Base-by-base conservation (phyloP, 2,797 vertebrate genomes). In the Hippocampus kuda region DNA sequence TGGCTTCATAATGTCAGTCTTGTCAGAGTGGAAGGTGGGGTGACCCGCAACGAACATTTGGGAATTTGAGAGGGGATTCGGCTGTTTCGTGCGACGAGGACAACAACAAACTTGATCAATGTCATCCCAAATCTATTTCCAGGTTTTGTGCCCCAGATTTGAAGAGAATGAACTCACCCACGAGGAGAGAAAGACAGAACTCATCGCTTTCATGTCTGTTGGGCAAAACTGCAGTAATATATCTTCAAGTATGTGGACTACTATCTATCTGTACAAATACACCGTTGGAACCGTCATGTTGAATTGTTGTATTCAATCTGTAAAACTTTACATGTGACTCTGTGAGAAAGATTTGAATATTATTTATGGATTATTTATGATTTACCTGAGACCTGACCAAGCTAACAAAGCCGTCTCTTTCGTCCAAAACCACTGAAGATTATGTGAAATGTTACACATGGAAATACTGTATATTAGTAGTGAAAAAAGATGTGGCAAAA, bases 231-330 rank as follows among this genome's bases (percentile, higher is more conserved):
- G 83, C 79, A 81, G 85, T 86, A 82, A n/a, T 65, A 11, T 79
- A 81, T 81, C 81, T 84, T 83, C 46, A 79, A 84, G 68, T 85
- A 68, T 70, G 79, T 89, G 84, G 83, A 80, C 75, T 73, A 73
- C 83, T 72, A 77, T 69, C 88, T 92, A 92, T 93, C 93, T 97
- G 94, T 96, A 95, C 94, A 95, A 90, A 93, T 84, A 87, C 88
- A 80, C 75, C 80, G 78, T 79, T 82, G 80, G 62, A 79, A 82
- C 71, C 86, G 89, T 91, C 86, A 83, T 91, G 94, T 95, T 93
- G 91, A 91, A 91, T 91, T 90, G 91, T 92, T 94, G 91, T 94
- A 93, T 88, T 94, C 88, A 90, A 89, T 93, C 92, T 96, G 91
- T 89, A 89, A 91, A 92, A 93, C 81, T 94, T 93, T 91, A 68